These are phyloP conservation scores for Pocillopora meandrina DNA, from an alignment of 92 coral and sea anemone species.

Conservation along the genomic window DNA sequence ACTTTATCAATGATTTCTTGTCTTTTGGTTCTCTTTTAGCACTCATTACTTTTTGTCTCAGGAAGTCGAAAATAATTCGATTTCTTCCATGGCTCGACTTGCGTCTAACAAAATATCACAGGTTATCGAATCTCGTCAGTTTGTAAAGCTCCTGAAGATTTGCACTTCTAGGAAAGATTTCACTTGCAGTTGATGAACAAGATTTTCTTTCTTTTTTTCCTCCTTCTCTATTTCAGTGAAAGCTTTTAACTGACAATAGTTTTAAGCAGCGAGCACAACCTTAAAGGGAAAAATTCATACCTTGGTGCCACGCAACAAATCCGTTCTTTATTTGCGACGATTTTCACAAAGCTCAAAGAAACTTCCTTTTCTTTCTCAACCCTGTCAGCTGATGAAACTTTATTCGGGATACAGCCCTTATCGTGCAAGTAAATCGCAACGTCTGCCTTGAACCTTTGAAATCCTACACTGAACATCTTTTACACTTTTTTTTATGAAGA, in stretches of 20 bases:
- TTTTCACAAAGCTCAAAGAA: background rate
- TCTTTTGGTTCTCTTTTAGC: no score
- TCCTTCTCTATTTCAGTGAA: background rate
- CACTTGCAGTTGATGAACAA: no score
- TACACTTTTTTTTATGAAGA: background rate
- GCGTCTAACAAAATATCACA: no score
- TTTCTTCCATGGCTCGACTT: no score
- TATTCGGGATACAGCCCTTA: background rate
- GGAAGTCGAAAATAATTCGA: no score
- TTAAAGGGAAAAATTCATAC: slow-evolving; percentile 5
- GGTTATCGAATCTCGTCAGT: no score
- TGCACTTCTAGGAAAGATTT: no score
- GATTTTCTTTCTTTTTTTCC: no score
- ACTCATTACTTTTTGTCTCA: no score
- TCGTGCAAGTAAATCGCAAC: background rate
- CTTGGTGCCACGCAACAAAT: background rate
- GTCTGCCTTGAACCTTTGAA: background rate
- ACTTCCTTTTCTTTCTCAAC: background rate
- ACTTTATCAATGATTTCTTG: no score
- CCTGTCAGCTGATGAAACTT: background rate
- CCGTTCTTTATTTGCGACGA: background rate
- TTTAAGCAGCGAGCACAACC: no score
- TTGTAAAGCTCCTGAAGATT: no score
- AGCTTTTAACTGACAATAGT: background rate
- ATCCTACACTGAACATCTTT: background rate